Conservation (phyloP, 2,113 vertebrate species). For the Gila orcuttii region DNA sequence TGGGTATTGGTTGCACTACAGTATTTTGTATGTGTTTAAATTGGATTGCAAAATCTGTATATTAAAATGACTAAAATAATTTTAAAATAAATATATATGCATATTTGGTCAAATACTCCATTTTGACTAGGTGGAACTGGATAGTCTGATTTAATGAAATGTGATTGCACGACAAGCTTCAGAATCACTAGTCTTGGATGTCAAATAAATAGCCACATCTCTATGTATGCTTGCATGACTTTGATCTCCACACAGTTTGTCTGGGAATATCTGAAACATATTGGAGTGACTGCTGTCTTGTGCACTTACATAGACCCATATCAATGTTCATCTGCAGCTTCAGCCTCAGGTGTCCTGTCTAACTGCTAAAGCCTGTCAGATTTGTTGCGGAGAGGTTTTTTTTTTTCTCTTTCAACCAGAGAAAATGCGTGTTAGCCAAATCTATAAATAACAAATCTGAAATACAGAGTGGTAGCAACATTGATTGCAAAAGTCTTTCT, state of each 20-base stretch:
- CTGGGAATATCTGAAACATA: constrained; percentile 12
- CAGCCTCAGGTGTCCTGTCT: constrained; percentile 26
- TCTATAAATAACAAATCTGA: constrained; percentile 54
- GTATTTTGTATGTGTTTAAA: not conserved
- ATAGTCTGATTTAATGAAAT: not conserved
- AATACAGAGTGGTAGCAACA: constrained; percentile 43
- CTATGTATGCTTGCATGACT: not conserved
- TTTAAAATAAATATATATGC: not conserved
- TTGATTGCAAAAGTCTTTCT: constrained; percentile 43
- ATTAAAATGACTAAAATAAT: not conserved
- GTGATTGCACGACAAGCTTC: not conserved
- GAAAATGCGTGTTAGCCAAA: constrained; percentile 43
- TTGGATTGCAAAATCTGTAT: not conserved
- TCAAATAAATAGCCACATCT: not conserved
- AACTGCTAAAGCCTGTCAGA: constrained; percentile 28
- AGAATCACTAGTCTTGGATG: not conserved
- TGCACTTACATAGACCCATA: not conserved
- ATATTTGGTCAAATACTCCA: not conserved
- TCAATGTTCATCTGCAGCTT: constrained; percentile 8
- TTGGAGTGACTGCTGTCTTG: not conserved
- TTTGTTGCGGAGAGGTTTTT: constrained; percentile 48
- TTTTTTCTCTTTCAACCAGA: not conserved
- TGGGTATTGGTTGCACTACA: too few relatives aligned
- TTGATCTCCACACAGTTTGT: constrained; percentile 9
- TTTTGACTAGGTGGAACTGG: too few relatives aligned